A percentile compares a stretch with the other conserved stretches of the same genome.
Evolutionary conservation across 2,113 vertebrate species (phyloP).

Genomic region (Xiphias gladius): DNA sequence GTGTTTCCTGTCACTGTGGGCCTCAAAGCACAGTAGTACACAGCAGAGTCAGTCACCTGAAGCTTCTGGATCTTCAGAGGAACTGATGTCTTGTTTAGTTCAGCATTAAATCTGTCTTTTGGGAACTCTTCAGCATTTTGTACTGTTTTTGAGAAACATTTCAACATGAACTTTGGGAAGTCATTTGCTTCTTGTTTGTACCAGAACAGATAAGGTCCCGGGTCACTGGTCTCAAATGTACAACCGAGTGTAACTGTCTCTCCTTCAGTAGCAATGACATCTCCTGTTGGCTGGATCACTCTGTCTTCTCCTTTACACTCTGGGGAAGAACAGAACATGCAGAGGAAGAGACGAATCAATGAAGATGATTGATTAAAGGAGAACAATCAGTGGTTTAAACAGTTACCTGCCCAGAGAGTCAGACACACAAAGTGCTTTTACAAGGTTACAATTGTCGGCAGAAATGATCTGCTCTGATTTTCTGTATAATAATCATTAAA

Average conservation of each 20-base stretch:
- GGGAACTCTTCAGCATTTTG: not conserved
- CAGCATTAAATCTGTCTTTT: not conserved
- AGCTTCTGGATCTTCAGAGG: constrained; percentile 14
- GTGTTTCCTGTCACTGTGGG: too few relatives aligned
- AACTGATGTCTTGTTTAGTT: not conserved
- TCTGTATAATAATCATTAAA: not conserved
- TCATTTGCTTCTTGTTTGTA: constrained; percentile 10
- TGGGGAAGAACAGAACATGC: constrained; percentile 25
- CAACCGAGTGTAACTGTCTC: not conserved
- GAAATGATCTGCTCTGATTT: not conserved
- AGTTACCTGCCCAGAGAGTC: not conserved
- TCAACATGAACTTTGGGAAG: not conserved
- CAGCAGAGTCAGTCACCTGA: not conserved
- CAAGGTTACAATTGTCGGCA: not conserved
- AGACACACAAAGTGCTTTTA: not conserved
- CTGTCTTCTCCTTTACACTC: constrained; percentile 28
- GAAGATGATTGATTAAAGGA: constrained; percentile 14
- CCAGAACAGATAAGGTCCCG: not conserved
- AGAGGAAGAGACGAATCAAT: constrained; percentile 4
- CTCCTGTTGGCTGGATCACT: not conserved
- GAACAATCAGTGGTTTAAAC: not conserved
- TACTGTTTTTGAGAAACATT: not conserved
- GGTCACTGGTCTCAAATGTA: not conserved
- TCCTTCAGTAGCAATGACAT: constrained; percentile 7
- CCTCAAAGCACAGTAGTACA: too few relatives aligned